phyloP scores from a whole-genome alignment of 2,797 vertebrate genomes.

The Anguilla marmorata region DNA sequence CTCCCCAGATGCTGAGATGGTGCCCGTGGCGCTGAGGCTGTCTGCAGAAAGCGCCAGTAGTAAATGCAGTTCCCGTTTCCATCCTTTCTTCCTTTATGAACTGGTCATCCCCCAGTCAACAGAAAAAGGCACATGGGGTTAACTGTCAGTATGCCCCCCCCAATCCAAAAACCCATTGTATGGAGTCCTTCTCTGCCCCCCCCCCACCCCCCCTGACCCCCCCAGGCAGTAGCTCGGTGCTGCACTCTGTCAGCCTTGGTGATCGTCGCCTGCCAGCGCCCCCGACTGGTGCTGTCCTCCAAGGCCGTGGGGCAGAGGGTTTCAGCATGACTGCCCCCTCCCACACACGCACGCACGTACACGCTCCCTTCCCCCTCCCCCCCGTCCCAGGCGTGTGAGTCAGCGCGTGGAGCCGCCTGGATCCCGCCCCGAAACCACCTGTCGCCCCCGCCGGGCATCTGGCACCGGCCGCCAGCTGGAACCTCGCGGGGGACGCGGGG shows the following conservation, averaged over 20 bases:
- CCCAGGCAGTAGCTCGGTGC: neutral
- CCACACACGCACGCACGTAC: neutral
- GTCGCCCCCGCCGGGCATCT: neutral
- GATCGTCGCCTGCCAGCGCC: neutral
- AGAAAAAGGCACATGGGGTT: neutral
- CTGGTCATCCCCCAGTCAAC: neutral
- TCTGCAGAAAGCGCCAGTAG: neutral
- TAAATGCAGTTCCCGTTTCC: neutral
- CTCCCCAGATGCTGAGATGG: slow-evolving; percentile 7
- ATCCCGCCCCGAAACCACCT: slow-evolving; percentile 3
- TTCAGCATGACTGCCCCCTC: slow-evolving; percentile 18
- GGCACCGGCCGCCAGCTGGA: slow-evolving; percentile 14
- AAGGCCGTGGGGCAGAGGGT: neutral
- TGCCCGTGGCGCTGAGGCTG: neutral
- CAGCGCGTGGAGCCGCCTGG: neutral
- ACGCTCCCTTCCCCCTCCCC: neutral
- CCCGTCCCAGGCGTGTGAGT: slow-evolving; percentile 11
- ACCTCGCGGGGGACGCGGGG: neutral
- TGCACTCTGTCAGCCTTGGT: neutral
- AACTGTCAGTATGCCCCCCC: neutral
- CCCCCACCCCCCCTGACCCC: too few species aligned
- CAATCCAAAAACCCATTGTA: neutral
- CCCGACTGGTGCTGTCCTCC: neutral
- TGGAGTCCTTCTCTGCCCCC: neutral
- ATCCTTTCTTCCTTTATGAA: neutral